These are phyloP conservation scores for Tenualosa ilisha DNA, from an alignment of 2,797 vertebrate genomes.

Conservation along the genomic window DNA sequence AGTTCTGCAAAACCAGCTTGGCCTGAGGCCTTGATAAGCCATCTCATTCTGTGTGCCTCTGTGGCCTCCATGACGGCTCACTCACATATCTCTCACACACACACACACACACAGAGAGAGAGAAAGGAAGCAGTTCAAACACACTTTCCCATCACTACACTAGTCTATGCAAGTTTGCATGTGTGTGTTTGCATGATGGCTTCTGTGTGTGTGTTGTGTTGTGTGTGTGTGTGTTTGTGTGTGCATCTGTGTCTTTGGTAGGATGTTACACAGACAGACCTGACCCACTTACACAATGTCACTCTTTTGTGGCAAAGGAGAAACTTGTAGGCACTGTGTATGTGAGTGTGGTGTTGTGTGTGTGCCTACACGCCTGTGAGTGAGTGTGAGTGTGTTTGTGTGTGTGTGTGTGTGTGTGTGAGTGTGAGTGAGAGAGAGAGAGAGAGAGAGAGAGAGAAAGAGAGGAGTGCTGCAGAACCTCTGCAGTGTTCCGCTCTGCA, in stretches of 20 bases:
- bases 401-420: background rate
- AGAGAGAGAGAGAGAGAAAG: too few relatives aligned
- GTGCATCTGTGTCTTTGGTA: slow-evolving; percentile 9
- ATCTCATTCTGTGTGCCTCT: background rate
- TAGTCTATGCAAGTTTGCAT: background rate
- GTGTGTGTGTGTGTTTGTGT: background rate
- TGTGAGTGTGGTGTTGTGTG: background rate
- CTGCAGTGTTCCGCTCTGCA: background rate
- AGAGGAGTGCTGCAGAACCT: background rate
- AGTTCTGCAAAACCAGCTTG: background rate
- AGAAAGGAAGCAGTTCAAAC: background rate
- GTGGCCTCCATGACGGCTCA: too few relatives aligned
- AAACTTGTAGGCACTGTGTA: background rate
- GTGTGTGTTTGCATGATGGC: background rate
- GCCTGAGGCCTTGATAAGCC: background rate
- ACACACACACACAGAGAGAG: background rate
- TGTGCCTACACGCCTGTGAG: too few relatives aligned
- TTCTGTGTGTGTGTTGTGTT: too few relatives aligned
- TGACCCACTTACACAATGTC: background rate
- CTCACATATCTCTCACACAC: too few relatives aligned
- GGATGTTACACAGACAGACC: background rate
- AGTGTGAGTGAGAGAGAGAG: too few relatives aligned
- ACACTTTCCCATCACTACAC: too few relatives aligned
- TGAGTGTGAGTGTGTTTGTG: background rate
- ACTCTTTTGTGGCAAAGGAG: background rate